These are phyloP conservation scores for Lacerta viridis DNA, from an alignment of 2,797 vertebrate genomes.

Conservation along the genomic window DNA sequence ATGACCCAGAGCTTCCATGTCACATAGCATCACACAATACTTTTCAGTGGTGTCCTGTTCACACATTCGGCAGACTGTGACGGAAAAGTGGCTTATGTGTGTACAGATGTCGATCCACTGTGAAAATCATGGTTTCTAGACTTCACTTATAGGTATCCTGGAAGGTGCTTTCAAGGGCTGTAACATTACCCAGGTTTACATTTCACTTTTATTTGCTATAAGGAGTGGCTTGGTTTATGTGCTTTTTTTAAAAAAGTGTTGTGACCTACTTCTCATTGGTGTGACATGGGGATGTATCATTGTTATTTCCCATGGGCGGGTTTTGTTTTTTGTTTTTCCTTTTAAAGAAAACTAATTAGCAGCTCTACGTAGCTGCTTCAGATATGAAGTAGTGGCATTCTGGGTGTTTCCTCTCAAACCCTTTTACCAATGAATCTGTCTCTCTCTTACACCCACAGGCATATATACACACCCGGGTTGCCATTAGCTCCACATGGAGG, in stretches of 20 bases:
- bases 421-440: neutral
- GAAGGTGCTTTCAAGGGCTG: neutral
- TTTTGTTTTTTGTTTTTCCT: neutral
- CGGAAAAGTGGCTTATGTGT: neutral
- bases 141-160: neutral
- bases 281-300: neutral
- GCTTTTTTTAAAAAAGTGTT: neutral
- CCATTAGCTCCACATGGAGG: neutral
- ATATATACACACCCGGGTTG: neutral
- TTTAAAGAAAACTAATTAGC: neutral
- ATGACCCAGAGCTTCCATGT: too few species aligned
- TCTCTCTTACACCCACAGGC: neutral
- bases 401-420: neutral
- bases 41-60: neutral
- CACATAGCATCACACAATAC: neutral
- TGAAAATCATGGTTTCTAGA: neutral
- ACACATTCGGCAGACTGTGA: neutral
- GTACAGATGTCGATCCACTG: too few species aligned
- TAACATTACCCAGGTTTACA: neutral
- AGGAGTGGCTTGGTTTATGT: neutral
- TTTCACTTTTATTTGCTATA: neutral
- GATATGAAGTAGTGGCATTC: neutral
- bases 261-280: neutral
- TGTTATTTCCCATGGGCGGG: neutral
- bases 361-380: neutral